Conservation (phyloP, 2,888 invertebrate genomes). For the Mythimna impura region DNA sequence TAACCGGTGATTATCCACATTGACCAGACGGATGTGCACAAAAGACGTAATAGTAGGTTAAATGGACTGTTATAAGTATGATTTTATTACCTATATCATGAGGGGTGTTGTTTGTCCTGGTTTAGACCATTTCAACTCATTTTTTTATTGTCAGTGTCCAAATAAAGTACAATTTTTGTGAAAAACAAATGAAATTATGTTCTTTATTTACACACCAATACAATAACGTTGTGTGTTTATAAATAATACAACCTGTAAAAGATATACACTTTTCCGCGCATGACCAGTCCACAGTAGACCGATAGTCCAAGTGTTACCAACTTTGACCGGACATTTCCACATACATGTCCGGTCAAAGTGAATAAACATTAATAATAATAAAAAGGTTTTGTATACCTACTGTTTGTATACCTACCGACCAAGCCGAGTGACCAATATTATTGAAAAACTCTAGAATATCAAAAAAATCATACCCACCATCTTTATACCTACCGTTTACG, state of each 20-base stretch:
- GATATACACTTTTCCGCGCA: constrained; percentile 42
- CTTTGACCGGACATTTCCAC: constrained; percentile 51
- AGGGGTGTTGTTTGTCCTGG: constrained; percentile 44
- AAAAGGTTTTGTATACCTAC: constrained; percentile 61
- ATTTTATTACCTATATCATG: constrained; percentile 53
- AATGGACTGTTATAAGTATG: constrained; percentile 50
- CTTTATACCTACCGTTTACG: constrained; percentile 78
- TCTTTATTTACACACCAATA: constrained; percentile 45
- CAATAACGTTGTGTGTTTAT: constrained; percentile 21
- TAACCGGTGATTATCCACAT: background rate
- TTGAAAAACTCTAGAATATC: constrained; percentile 53
- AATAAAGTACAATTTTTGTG: constrained; percentile 26
- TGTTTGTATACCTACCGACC: constrained; percentile 67
- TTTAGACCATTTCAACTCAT: constrained; percentile 29
- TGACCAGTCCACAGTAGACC: constrained; percentile 46
- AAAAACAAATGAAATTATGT: background rate
- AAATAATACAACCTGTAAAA: constrained; percentile 61
- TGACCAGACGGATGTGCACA: constrained; percentile 32
- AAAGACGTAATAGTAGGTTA: constrained; percentile 27
- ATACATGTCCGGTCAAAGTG: constrained; percentile 38
- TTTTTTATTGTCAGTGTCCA: constrained; percentile 44
- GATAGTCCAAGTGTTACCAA: constrained; percentile 21
- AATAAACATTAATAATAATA: constrained; percentile 53
- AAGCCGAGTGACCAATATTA: constrained; percentile 62
- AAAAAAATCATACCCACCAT: constrained; percentile 76